phyloP scores from a whole-genome alignment of 2,797 vertebrate species.

The Anolis apletophallus region DNA sequence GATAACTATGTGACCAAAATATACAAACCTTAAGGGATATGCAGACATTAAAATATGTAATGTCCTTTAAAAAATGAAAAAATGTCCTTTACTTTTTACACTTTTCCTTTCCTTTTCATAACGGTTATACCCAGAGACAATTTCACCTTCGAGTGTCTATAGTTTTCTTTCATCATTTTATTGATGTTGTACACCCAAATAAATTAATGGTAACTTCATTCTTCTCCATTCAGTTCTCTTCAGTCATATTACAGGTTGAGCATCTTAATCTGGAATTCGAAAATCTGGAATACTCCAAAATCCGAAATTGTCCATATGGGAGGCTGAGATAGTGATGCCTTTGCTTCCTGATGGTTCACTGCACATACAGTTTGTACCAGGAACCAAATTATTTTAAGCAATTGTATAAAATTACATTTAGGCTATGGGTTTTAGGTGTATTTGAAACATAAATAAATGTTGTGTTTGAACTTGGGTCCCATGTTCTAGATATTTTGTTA shows the following conservation, averaged over 20 bases:
- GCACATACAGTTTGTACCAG: too few relatives aligned
- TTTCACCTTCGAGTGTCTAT: conserved; percentile 34
- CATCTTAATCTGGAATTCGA: too few relatives aligned
- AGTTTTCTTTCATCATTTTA: neutral
- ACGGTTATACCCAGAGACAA: conserved; percentile 63
- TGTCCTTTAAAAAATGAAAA: conserved; percentile 68
- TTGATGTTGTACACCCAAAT: neutral
- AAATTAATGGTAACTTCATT: conserved; percentile 21
- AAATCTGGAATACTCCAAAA: too few relatives aligned
- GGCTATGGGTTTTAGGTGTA: too few relatives aligned
- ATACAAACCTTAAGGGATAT: conserved; percentile 75
- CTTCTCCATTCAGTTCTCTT: neutral
- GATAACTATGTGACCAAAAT: conserved; percentile 81
- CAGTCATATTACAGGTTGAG: neutral
- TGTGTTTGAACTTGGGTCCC: too few relatives aligned
- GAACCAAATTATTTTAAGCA: too few relatives aligned
- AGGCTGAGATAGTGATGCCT: too few relatives aligned
- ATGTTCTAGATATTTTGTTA: too few relatives aligned
- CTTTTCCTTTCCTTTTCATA: conserved; percentile 65
- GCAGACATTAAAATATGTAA: conserved; percentile 76
- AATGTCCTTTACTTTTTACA: conserved; percentile 58
- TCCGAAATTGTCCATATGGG: too few relatives aligned
- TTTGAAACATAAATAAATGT: too few relatives aligned
- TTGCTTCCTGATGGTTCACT: too few relatives aligned
- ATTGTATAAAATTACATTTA: too few relatives aligned